Percentiles rank a stretch among this genome's conserved stretches.
These are phyloP conservation scores for Alosa alosa DNA, from an alignment of 2,113 vertebrate species.

Conservation along the genomic window DNA sequence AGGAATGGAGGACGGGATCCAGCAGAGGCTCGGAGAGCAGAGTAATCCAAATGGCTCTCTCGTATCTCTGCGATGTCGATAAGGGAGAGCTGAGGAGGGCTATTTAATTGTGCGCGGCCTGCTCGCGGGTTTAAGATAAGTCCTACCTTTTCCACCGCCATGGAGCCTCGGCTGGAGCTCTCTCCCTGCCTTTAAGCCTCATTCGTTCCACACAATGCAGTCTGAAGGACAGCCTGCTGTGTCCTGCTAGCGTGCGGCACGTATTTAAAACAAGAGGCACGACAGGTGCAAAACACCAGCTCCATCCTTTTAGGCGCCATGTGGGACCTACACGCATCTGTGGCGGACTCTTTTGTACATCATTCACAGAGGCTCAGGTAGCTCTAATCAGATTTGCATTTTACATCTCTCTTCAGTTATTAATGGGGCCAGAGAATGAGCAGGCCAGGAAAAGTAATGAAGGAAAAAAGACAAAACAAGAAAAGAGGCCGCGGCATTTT, in stretches of 20 bases:
- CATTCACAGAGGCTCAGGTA: neutral
- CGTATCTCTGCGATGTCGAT: conserved; percentile 9
- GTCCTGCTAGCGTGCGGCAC: conserved; percentile 27
- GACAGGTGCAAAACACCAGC: conserved; percentile 33
- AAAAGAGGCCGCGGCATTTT: neutral
- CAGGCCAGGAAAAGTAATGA: neutral
- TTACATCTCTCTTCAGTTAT: conserved; percentile 49
- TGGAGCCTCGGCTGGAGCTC: conserved; percentile 46
- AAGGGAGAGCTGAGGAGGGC: conserved; percentile 34
- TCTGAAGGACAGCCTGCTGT: conserved; percentile 52
- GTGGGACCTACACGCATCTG: neutral
- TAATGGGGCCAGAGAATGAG: conserved; percentile 36
- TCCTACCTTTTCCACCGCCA: conserved; percentile 46
- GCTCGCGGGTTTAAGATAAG: conserved; percentile 59
- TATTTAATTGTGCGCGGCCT: conserved; percentile 63
- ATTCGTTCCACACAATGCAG: conserved; percentile 58
- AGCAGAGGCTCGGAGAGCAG: neutral
- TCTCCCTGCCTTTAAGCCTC: conserved; percentile 48
- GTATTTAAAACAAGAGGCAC: conserved; percentile 34
- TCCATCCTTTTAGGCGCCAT: neutral
- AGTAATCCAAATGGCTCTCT: conserved; percentile 31
- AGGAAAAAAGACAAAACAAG: neutral
- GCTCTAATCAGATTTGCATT: conserved; percentile 28
- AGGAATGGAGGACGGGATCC: neutral
- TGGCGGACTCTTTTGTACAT: conserved; percentile 45